Evolutionary conservation across 2,113 vertebrate species (phyloP), one percentile per base, ranked within the genome.

Genomic region (Myiagra hebetior): DNA sequence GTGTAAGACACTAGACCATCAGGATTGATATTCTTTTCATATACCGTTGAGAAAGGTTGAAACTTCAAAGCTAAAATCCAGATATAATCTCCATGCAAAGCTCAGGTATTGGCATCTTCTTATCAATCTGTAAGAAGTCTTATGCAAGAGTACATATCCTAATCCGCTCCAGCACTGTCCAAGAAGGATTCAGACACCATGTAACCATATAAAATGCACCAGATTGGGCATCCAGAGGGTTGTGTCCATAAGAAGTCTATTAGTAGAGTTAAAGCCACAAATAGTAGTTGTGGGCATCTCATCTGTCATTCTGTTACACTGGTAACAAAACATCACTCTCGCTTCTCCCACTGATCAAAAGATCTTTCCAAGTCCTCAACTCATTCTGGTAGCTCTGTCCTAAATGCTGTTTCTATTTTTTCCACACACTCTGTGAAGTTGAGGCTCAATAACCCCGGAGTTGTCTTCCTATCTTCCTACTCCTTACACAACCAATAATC

Each of bases 41-140:
- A 83, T n/a, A 53, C 24, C 44, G 23, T 16, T 81, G 46, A 91
- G 60, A 91, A 76, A 72, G 46, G 19, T 64, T 93, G 79, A 87
- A 88, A 67, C 57, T 85, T 91, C 94, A 94, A 96, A 91, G 82
- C n/a, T 82, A 30, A 92, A 95, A 84, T 78, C 46, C 50, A 74
- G 56, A 75, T 81, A 52, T 76, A 68, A 88, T 44, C 56, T 88
- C n/a, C 28, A 7, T 26, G 11, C 31, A 91, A 91, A 90, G 22
- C 79, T 59, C 64, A 60, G 52, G 14, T 93, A 81, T 64, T 92
- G 73, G 28, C 72, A 90, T 72, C 52, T 85, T 83, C 67, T 81
- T 81, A 78, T n/a, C 75, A 78, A 47, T 41, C 10, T 86, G 28
- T 37, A 77, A 83, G 44, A 87, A 80, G 35, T 63, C 62, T 57